phyloP scores from a whole-genome alignment of 2,797 vertebrate species.

The Lepidocolaptes lacrymiger region DNA sequence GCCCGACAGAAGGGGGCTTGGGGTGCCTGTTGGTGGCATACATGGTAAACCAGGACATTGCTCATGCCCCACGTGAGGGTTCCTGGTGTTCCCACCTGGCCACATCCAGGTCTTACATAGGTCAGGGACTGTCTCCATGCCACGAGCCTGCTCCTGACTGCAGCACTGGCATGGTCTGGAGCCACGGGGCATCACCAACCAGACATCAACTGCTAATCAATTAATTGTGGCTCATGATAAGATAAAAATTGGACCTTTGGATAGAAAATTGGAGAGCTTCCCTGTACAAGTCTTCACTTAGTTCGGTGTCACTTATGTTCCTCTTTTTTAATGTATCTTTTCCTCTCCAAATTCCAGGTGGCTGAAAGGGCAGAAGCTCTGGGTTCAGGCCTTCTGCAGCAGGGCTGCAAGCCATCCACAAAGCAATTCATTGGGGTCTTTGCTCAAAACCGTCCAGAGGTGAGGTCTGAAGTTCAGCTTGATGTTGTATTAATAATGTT shows the following conservation, averaged over 20 bases:
- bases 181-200: accelerated
- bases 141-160: accelerated
- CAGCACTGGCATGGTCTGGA: background rate
- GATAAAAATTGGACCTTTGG: background rate
- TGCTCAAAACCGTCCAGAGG: slow-evolving; percentile 98
- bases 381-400: slow-evolving; percentile 92
- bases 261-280: background rate
- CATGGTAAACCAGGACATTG: accelerated
- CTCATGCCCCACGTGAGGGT: accelerated
- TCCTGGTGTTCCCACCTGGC: accelerated
- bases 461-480: slow-evolving; percentile 53
- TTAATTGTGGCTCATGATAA: background rate
- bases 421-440: slow-evolving; percentile 96
- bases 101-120: accelerated
- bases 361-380: slow-evolving; percentile 89
- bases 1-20: accelerated
- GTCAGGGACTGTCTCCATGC: background rate
- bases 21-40: accelerated
- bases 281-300: background rate
- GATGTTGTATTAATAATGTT: background rate
- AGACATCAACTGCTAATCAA: background rate
- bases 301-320: background rate
- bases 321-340: background rate
- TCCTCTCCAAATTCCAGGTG: slow-evolving; percentile 78
- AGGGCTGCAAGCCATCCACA: slow-evolving; percentile 86